Percentiles rank a stretch among this genome's conserved stretches.
phyloP scores from a whole-genome alignment of 2,888 invertebrate species.

The Dasysyrphus albostriatus region DNA sequence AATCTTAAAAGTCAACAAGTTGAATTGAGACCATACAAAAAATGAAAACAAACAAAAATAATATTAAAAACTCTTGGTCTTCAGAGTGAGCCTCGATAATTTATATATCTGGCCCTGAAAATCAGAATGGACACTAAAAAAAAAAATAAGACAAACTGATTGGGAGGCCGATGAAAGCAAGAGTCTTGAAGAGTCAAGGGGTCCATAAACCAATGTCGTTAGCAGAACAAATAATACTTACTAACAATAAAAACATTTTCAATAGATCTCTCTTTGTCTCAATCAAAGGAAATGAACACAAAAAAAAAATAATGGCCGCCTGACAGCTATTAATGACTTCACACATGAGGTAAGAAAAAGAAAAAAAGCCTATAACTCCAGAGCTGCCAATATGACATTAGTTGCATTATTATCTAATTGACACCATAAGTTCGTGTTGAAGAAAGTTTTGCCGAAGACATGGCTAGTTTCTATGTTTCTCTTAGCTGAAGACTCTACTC shows the following conservation, averaged over 20 bases:
- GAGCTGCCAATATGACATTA: conserved; percentile 46
- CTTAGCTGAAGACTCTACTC: conserved; percentile 21
- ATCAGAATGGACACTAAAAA: conserved; percentile 19
- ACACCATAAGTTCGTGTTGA: conserved; percentile 35
- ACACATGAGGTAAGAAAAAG: conserved; percentile 29
- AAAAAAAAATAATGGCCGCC: conserved; percentile 19
- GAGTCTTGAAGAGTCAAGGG: conserved; percentile 8
- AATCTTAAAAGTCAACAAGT: conserved; percentile 45
- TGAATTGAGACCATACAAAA: conserved; percentile 15
- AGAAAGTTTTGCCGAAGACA: conserved; percentile 62
- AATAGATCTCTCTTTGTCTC: conserved; percentile 28
- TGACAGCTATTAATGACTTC: conserved; percentile 48
- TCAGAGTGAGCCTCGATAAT: conserved; percentile 30
- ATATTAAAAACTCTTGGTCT: conserved; percentile 44
- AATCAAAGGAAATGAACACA: conserved; percentile 9
- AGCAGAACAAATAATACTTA: conserved; percentile 41
- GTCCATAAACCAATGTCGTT: conserved; percentile 46
- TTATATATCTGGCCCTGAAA: conserved; percentile 56
- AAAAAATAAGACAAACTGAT: conserved; percentile 16
- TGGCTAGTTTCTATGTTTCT: conserved; percentile 28
- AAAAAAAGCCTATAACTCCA: neutral
- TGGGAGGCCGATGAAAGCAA: conserved; percentile 29
- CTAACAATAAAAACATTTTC: conserved; percentile 37
- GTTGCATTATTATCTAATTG: conserved; percentile 60
- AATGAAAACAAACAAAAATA: neutral